Evolutionary conservation across 2,797 vertebrate genomes (phyloP), one percentile per base, ranked within the genome.

Genomic region (Eutrigla gurnardus): DNA sequence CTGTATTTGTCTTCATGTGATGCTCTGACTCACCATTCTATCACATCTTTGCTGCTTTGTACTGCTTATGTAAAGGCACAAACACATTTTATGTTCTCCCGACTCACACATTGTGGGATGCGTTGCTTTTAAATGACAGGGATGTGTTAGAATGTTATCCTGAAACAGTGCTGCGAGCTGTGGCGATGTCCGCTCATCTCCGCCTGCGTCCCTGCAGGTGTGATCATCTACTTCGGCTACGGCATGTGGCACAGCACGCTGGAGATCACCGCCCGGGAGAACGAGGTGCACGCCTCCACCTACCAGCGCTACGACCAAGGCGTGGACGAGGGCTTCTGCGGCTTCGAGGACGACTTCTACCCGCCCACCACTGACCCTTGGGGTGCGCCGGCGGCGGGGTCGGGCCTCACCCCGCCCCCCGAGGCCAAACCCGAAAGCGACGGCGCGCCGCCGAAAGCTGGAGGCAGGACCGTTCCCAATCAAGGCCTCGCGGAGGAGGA

Each of bases 211-310:
- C 39, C 54, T 42, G 2, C 88, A 99, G 98, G 98, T 63, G 92
- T 99, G 75, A 94, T 99, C 70, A 99, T 99, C 92, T 99, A 99
- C 89, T 99, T 99, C 7, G 98, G 98, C 71, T 99, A 99, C 0
- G 97, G 98, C 78, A 98, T 99, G 95, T 99, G 98, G 98, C 96
- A 99, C 88, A 99, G 98, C 85, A 98, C 96, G 0, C 90, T 99
- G 88, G 98, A 99, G 92, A 97, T 98, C 94, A 97, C 95, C 0
- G 97, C 98, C 58, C 91, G 96, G 2, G 97, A 99, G 63, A 97
- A 97, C 54, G 97, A 97, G 66, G 95, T 96, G 17, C 97, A 98
- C 57, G 97, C 97, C 78, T 98, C 97, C 93, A 99, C 96, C 0
- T 99, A 99, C 92, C 98, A 99, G 91, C 96, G 98, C 84, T 99